Evolutionary conservation across 2,797 vertebrate genomes (phyloP).

Genomic region (Tarsius wallacei): DNA sequence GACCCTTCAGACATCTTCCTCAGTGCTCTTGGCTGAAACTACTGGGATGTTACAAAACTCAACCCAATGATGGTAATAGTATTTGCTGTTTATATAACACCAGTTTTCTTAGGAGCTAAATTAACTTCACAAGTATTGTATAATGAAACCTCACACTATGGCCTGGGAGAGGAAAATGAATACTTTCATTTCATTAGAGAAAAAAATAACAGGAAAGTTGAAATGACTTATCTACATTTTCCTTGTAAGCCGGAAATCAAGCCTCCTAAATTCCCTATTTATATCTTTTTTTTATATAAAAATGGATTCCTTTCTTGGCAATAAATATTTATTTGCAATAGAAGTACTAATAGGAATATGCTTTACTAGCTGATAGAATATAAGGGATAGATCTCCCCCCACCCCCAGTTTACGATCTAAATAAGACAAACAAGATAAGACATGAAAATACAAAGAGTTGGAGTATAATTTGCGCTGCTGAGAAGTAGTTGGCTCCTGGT

Average conservation of each 20-base stretch:
- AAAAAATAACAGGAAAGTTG: constrained; percentile 30
- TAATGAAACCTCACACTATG: constrained; percentile 62
- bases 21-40: neutral
- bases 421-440: constrained; percentile 80
- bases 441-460: constrained; percentile 51
- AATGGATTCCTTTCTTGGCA: constrained; percentile 41
- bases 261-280: neutral
- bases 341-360: constrained; percentile 33
- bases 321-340: constrained; percentile 79
- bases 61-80: constrained; percentile 44
- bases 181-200: constrained; percentile 53
- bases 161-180: neutral
- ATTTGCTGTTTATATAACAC: constrained; percentile 80
- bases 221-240: constrained; percentile 33
- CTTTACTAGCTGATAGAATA: neutral
- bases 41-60: constrained; percentile 18
- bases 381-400: neutral
- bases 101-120: constrained; percentile 63
- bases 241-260: neutral
- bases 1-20: neutral
- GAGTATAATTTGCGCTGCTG: constrained; percentile 71
- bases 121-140: constrained; percentile 64
- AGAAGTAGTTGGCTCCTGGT: constrained; percentile 74
- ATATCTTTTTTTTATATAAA: constrained; percentile 44
- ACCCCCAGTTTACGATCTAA: constrained; percentile 61